Conservation (phyloP, 2,113 vertebrate species). For the Maccullochella peelii region DNA sequence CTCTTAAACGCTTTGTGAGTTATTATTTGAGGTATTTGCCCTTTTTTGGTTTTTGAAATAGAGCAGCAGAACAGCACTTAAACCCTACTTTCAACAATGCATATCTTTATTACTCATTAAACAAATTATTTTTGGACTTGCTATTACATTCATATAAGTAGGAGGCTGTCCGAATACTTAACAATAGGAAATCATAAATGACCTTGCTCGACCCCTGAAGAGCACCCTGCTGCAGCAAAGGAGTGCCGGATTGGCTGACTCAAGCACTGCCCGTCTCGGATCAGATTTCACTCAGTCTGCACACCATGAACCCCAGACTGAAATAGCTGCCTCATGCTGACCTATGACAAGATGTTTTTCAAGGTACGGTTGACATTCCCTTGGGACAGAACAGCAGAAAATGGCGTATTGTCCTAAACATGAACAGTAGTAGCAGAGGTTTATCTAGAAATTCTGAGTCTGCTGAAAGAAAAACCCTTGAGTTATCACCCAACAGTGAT, state of each 20-base stretch:
- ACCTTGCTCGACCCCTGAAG: slow-evolving; percentile 58
- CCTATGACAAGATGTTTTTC: slow-evolving; percentile 55
- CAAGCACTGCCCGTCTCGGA: slow-evolving; percentile 36
- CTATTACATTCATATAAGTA: not conserved
- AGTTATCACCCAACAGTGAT: not conserved
- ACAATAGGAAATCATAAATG: slow-evolving; percentile 39
- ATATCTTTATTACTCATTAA: not conserved
- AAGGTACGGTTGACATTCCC: slow-evolving; percentile 30
- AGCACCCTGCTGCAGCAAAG: slow-evolving; percentile 36
- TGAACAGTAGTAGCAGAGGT: not conserved
- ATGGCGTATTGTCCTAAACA: not conserved
- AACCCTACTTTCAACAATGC: not conserved
- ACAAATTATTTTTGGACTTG: not conserved
- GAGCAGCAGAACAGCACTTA: no score
- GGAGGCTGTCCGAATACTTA: not conserved
- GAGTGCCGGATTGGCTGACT: slow-evolving; percentile 62
- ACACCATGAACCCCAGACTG: slow-evolving; percentile 60
- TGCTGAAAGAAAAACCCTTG: not conserved
- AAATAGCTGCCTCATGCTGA: slow-evolving; percentile 72
- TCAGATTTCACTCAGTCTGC: slow-evolving; percentile 73
- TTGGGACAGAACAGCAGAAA: slow-evolving; percentile 2
- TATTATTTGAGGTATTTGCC: not conserved
- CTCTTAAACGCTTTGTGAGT: slow-evolving; percentile 30
- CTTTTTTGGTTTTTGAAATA: not conserved
- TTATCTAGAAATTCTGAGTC: not conserved